phyloP scores from a whole-genome alignment of 1,140 invertebrate species.

The Lepidurus arcticus region DNA sequence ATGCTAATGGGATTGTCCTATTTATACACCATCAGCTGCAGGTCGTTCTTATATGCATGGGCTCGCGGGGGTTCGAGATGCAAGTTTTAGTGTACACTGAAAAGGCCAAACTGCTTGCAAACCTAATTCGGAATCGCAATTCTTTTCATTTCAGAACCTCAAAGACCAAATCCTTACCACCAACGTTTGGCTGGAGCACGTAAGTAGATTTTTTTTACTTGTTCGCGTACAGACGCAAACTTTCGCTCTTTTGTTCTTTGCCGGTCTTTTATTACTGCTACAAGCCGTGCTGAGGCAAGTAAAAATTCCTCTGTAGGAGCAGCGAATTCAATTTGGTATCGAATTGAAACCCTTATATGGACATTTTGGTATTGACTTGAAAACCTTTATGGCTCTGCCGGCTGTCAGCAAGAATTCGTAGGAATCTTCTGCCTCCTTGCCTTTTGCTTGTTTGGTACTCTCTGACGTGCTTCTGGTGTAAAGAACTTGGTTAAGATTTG shows the following conservation, averaged over 20 bases:
- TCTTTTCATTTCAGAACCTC: constrained; percentile 65
- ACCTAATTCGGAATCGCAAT: constrained; percentile 1
- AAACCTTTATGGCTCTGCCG: not conserved
- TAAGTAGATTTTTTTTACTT: constrained; percentile 53
- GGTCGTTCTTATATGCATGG: not conserved
- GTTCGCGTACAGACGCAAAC: not conserved
- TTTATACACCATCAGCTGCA: not conserved
- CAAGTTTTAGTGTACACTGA: not conserved
- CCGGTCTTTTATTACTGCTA: not conserved
- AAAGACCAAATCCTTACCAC: constrained; percentile 95
- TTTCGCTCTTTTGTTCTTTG: not conserved
- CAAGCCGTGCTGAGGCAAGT: not conserved
- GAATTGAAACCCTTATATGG: no score
- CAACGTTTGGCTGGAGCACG: constrained; percentile 92
- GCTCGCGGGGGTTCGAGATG: no score
- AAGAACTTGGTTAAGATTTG: not conserved
- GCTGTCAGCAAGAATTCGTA: not conserved
- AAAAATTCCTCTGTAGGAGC: not conserved
- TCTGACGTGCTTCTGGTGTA: not conserved
- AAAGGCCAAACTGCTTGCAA: not conserved
- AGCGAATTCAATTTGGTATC: not conserved
- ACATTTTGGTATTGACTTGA: no score
- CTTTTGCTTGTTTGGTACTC: not conserved
- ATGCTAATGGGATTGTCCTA: not conserved
- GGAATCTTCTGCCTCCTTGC: not conserved